phyloP scores from a whole-genome alignment of 1,140 invertebrate species.

The Papilio dardanus region DNA sequence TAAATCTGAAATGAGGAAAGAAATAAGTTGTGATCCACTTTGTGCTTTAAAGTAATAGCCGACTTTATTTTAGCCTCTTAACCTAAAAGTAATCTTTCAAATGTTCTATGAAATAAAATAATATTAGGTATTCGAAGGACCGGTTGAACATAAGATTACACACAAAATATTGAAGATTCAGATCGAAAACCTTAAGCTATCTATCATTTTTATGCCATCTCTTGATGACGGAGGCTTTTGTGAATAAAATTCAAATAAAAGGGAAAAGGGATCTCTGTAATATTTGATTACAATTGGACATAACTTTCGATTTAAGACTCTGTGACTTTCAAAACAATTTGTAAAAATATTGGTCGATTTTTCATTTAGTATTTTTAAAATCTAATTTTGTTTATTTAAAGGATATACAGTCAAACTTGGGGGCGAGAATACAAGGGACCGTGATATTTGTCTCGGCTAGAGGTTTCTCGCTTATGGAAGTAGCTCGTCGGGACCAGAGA shows the following conservation, averaged over 20 bases:
- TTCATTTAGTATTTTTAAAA: too few species aligned
- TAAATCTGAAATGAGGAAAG: not conserved
- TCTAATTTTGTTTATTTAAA: too few species aligned
- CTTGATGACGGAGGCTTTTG: slow-evolving; percentile 33
- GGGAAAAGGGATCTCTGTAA: slow-evolving; percentile 18
- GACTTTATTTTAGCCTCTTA: not conserved
- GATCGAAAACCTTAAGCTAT: slow-evolving; percentile 24
- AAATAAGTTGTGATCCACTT: too few species aligned
- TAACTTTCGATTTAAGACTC: not conserved
- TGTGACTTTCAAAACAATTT: not conserved
- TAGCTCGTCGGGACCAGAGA: too few species aligned
- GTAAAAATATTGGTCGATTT: not conserved
- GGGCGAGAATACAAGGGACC: too few species aligned
- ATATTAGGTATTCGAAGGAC: not conserved
- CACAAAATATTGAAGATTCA: slow-evolving; percentile 28
- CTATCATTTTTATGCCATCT: slow-evolving; percentile 33
- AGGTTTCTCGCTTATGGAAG: too few species aligned
- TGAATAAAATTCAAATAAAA: slow-evolving; percentile 37
- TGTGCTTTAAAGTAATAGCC: not conserved
- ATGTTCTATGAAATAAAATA: not conserved
- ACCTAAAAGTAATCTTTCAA: not conserved
- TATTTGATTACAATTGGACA: not conserved
- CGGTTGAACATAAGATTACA: slow-evolving; percentile 21
- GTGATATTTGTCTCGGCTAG: too few species aligned
- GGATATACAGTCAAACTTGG: too few species aligned